Evolutionary conservation across 2,113 vertebrate species (phyloP).

Genomic region (Irena cyanogastra): DNA sequence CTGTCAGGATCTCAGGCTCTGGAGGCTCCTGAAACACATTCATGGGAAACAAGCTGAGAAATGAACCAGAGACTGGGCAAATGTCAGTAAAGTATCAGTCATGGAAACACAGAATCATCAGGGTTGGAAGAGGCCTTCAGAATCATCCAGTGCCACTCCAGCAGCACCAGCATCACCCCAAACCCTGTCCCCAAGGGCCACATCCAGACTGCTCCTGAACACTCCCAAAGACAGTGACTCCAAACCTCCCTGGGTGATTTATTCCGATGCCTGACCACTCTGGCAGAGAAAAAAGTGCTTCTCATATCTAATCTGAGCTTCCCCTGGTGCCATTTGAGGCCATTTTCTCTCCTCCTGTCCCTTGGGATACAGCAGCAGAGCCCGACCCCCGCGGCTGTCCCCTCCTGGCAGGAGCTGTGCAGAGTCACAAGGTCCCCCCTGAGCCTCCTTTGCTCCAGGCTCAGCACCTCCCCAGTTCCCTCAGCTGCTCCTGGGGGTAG

Average conservation of each 20-base stretch:
- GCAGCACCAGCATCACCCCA: background rate
- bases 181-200: background rate
- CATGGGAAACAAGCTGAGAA: background rate
- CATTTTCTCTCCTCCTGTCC: background rate
- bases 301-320: background rate
- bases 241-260: background rate
- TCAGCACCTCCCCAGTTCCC: background rate
- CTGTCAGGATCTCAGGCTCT: background rate
- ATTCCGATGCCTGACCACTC: background rate
- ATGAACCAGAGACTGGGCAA: background rate
- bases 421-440: background rate
- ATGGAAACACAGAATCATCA: background rate
- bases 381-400: background rate
- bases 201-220: background rate
- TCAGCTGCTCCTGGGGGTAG: background rate
- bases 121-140: background rate
- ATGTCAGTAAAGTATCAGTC: background rate
- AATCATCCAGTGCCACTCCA: accelerated
- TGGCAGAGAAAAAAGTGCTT: too few relatives aligned
- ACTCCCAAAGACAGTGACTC: background rate
- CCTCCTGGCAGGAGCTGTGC: background rate
- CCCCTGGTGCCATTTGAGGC: background rate
- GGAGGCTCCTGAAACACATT: background rate
- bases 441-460: background rate
- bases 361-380: background rate